Evolutionary conservation across 1,140 invertebrate species (phyloP).

Genomic region (Drosophila lini): DNA sequence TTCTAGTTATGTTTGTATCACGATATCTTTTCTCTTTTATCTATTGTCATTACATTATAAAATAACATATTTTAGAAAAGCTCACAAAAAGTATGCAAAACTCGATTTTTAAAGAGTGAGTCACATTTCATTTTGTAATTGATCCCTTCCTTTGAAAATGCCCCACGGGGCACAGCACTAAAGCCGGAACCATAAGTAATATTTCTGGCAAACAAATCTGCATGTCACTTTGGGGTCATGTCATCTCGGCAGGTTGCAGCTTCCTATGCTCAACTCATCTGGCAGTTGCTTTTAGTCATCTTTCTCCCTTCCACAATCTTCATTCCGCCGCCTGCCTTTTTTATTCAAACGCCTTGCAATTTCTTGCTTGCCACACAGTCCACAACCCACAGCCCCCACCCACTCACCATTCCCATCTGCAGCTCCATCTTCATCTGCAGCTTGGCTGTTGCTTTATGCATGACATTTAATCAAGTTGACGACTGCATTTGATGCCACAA

Average conservation of each 20-base stretch:
- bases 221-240: slow-evolving; percentile 50
- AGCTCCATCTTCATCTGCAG: slow-evolving; percentile 61
- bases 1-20: too few species aligned
- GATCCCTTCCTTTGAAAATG: slow-evolving; percentile 30
- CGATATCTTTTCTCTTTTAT: too few species aligned
- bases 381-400: not conserved
- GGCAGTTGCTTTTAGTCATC: slow-evolving; percentile 45
- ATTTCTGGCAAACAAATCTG: slow-evolving; percentile 66
- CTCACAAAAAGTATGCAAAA: not conserved
- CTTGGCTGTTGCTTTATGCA: slow-evolving; percentile 79
- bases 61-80: not conserved
- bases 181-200: slow-evolving; percentile 49
- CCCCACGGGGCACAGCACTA: slow-evolving; percentile 27
- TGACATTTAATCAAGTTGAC: slow-evolving; percentile 83
- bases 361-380: slow-evolving; percentile 50
- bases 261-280: slow-evolving; percentile 22
- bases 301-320: slow-evolving; percentile 35
- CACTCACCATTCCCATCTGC: slow-evolving; percentile 11
- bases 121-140: slow-evolving; percentile 56
- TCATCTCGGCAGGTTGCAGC: slow-evolving; percentile 32
- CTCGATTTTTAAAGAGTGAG: slow-evolving; percentile 17
- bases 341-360: slow-evolving; percentile 69
- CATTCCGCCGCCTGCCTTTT: slow-evolving; percentile 31
- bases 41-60: too few species aligned
- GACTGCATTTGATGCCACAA: slow-evolving; percentile 83